Evolutionary conservation across 2,797 vertebrate genomes (phyloP).

Genomic region (Rhinoraja longicauda): DNA sequence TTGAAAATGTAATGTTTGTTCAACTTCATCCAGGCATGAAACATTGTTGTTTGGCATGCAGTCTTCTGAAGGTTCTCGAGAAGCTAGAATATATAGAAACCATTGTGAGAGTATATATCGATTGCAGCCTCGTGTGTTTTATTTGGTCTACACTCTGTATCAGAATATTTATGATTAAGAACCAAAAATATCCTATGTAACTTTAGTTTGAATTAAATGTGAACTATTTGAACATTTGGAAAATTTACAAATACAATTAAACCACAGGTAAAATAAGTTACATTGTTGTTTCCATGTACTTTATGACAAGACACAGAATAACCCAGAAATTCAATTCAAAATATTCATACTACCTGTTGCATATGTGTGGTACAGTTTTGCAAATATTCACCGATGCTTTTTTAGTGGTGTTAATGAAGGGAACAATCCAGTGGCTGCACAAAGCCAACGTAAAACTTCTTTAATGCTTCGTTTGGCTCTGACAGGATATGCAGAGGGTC

Average conservation of each 20-base stretch:
- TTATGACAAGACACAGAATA: not conserved
- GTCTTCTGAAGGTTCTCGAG: constrained; percentile 8
- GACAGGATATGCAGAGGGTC: not conserved
- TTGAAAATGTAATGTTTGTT: not conserved
- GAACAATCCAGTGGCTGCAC: not conserved
- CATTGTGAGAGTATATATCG: not conserved
- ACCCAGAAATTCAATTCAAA: not conserved
- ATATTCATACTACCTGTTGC: not conserved
- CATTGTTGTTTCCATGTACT: not conserved
- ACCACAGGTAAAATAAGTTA: not conserved
- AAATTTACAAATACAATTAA: not conserved
- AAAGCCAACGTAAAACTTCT: not conserved
- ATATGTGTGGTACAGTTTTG: not conserved
- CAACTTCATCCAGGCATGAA: not conserved
- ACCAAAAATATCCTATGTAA: not conserved
- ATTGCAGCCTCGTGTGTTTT: not conserved
- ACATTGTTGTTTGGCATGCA: not conserved
- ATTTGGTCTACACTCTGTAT: not conserved
- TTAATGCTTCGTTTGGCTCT: not conserved
- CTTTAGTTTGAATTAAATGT: constrained; percentile 11
- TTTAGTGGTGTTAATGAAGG: not conserved
- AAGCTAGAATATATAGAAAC: constrained; percentile 16
- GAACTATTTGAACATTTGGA: not conserved
- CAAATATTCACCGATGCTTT: not conserved
- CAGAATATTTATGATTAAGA: not conserved